Evolutionary conservation across 2,113 vertebrate genomes (phyloP).

Genomic region (Sprattus sprattus): DNA sequence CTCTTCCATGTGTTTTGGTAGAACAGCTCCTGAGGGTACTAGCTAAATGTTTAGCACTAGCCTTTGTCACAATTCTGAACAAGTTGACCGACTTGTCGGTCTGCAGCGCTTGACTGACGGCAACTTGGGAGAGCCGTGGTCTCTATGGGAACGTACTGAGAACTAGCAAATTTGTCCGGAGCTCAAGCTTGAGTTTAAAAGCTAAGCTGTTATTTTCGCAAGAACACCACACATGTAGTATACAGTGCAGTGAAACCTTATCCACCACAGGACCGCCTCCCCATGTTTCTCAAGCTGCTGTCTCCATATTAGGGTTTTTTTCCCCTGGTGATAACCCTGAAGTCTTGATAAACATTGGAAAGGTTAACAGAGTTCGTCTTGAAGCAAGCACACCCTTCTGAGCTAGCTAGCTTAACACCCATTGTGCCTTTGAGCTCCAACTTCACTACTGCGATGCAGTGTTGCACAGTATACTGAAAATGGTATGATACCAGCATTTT

Average conservation of each 20-base stretch:
- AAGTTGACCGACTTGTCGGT: constrained; percentile 27
- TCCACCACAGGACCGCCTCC: background rate
- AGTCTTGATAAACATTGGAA: background rate
- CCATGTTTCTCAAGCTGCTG: background rate
- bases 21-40: constrained; percentile 46
- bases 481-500: too few species aligned
- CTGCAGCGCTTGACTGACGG: constrained; percentile 19
- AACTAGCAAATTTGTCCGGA: background rate
- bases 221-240: constrained; percentile 10
- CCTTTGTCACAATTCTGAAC: constrained; percentile 32
- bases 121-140: constrained; percentile 3
- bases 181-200: background rate
- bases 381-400: background rate
- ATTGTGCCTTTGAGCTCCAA: background rate
- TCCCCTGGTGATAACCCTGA: background rate
- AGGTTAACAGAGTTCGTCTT: background rate
- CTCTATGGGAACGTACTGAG: background rate
- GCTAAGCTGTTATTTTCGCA: background rate
- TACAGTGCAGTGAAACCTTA: background rate
- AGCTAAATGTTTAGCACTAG: constrained; percentile 51
- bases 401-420: background rate
- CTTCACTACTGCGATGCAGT: background rate
- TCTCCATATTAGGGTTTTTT: background rate
- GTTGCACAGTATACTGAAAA: too few species aligned
- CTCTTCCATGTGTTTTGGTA: constrained; percentile 24